A percentile compares a stretch with the other conserved stretches of the same genome.
phyloP scores from a whole-genome alignment of 2,797 vertebrate species.

The Strix occidentalis region DNA sequence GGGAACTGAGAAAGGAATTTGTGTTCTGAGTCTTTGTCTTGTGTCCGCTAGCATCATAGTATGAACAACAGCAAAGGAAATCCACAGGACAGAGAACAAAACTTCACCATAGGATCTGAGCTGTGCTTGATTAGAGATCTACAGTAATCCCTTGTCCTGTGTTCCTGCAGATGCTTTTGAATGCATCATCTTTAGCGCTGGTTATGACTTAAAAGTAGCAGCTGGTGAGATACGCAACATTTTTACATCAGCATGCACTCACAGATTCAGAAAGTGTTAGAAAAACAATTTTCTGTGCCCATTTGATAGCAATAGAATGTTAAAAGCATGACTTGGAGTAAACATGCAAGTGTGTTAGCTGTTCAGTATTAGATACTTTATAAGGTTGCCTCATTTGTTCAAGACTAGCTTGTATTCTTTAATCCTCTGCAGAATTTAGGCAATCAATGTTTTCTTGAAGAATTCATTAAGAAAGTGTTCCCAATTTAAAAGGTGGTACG shows the following conservation, averaged over 20 bases:
- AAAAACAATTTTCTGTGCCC: not conserved
- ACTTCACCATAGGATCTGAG: not conserved
- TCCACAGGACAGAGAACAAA: not conserved
- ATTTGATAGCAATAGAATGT: not conserved
- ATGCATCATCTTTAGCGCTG: not conserved
- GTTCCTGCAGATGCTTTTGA: not conserved
- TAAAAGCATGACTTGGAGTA: not conserved
- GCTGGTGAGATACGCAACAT: not conserved
- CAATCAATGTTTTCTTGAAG: not conserved
- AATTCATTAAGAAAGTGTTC: not conserved
- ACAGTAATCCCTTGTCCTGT: not conserved
- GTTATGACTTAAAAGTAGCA: not conserved
- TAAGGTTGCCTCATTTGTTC: not conserved
- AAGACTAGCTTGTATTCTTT: not conserved
- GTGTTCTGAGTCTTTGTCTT: not conserved
- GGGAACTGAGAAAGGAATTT: not conserved
- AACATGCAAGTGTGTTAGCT: not conserved
- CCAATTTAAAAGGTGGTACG: not conserved
- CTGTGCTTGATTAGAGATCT: not conserved
- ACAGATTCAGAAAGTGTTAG: not conserved
- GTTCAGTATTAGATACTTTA: not conserved
- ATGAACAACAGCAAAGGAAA: not conserved
- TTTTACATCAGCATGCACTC: not conserved
- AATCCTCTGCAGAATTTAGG: not conserved
- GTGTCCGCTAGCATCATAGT: not conserved